A percentile compares a stretch with the other conserved stretches of the same genome.
Conservation (phyloP, 53 echinoderm and acorn worm genomes). For the Mesocentrotus franciscanus region DNA sequence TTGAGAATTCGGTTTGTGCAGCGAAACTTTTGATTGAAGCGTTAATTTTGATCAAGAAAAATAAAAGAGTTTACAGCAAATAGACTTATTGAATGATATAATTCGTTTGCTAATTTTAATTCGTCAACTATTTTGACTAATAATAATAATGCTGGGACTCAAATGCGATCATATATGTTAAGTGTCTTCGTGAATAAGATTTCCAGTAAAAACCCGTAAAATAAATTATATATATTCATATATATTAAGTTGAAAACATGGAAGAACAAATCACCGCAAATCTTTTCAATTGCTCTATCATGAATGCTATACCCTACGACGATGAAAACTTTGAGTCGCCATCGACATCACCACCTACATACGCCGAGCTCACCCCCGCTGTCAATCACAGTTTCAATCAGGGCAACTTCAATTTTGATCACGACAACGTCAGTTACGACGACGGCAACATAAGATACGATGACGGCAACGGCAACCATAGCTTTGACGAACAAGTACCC, state of each 20-base stretch:
- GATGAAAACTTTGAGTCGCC: background rate
- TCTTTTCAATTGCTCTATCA: background rate
- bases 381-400: background rate
- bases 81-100: no score
- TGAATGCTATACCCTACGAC: background rate
- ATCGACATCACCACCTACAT: conserved; percentile 38
- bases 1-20: background rate
- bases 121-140: background rate
- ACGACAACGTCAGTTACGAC: background rate
- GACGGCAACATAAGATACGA: background rate
- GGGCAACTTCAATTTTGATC: background rate
- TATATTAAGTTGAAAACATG: background rate
- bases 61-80: background rate
- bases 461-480: background rate
- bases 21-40: background rate
- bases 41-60: background rate
- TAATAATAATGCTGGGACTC: background rate
- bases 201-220: background rate
- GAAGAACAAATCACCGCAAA: background rate
- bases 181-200: background rate
- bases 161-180: background rate
- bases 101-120: background rate
- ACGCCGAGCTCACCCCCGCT: conserved; percentile 49
- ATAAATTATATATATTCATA: background rate
- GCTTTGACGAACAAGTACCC: conserved; percentile 3